Conservation (phyloP, 2,797 vertebrate genomes). For the Moxostoma hubbsi region DNA sequence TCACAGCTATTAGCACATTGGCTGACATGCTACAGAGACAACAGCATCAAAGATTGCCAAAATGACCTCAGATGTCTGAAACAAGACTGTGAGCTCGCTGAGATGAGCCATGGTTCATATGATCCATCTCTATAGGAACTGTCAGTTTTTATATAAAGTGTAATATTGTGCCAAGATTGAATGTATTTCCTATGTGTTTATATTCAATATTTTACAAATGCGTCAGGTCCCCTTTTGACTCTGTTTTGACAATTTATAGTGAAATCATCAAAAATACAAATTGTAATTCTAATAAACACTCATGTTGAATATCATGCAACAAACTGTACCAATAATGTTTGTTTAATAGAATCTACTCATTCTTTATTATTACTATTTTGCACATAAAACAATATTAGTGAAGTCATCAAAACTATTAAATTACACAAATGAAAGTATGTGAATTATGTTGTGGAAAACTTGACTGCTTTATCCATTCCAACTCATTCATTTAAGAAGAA, state of each 20-base stretch:
- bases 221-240: not conserved
- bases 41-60: not conserved
- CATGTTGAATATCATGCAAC: too few relatives aligned
- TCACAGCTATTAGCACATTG: conserved; percentile 22
- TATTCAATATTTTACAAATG: not conserved
- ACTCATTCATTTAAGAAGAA: too few relatives aligned
- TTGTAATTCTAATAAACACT: not conserved
- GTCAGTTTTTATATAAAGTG: not conserved
- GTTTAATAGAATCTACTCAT: too few relatives aligned
- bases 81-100: not conserved
- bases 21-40: not conserved
- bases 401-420: too few relatives aligned
- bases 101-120: not conserved
- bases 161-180: not conserved
- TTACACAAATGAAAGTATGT: too few relatives aligned
- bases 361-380: too few relatives aligned
- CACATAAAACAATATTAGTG: too few relatives aligned
- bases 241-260: not conserved
- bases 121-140: not conserved
- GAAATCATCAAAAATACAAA: not conserved
- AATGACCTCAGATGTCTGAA: conserved; percentile 11
- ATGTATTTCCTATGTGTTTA: not conserved
- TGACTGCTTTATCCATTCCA: too few relatives aligned
- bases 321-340: too few relatives aligned
- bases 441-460: too few relatives aligned